Percentiles rank a stretch among this genome's conserved stretches.
Evolutionary conservation across 2,888 invertebrate species (phyloP).

Genomic region (Athripsodes cinereus): DNA sequence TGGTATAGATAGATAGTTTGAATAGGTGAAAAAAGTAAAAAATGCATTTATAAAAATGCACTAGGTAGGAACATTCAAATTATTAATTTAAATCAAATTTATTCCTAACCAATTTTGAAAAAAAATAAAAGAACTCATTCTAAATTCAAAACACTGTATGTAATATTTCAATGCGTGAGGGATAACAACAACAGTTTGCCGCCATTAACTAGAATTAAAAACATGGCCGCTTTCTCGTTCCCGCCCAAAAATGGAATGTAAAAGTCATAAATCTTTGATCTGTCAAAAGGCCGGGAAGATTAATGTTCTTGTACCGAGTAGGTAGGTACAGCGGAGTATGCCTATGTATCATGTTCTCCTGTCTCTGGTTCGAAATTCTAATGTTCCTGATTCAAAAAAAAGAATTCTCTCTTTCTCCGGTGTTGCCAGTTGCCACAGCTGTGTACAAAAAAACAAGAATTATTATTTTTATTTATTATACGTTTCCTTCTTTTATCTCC

Average conservation of each 20-base stretch:
- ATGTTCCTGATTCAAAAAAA: not conserved
- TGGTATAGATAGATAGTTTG: too few relatives aligned
- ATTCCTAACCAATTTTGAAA: too few relatives aligned
- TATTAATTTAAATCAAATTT: too few relatives aligned
- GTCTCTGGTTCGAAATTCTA: not conserved
- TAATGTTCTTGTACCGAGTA: not conserved
- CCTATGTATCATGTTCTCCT: not conserved
- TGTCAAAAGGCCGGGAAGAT: conserved; percentile 4
- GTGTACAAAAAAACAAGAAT: not conserved
- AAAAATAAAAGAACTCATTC: not conserved
- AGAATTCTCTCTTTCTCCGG: not conserved
- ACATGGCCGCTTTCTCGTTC: conserved; percentile 12
- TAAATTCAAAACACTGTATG: too few relatives aligned
- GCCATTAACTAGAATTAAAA: conserved; percentile 1
- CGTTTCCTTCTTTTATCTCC: not conserved
- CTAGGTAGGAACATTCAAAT: too few relatives aligned
- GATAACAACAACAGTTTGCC: not conserved
- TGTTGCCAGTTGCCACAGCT: not conserved
- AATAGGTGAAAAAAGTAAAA: too few relatives aligned
- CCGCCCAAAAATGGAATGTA: conserved; percentile 6
- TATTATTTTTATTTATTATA: too few relatives aligned
- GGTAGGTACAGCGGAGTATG: too few relatives aligned
- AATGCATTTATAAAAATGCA: too few relatives aligned
- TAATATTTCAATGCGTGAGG: not conserved
- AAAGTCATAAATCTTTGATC: conserved; percentile 7